phyloP scores from a whole-genome alignment of 2,797 vertebrate genomes.

The Borostomias antarcticus region DNA sequence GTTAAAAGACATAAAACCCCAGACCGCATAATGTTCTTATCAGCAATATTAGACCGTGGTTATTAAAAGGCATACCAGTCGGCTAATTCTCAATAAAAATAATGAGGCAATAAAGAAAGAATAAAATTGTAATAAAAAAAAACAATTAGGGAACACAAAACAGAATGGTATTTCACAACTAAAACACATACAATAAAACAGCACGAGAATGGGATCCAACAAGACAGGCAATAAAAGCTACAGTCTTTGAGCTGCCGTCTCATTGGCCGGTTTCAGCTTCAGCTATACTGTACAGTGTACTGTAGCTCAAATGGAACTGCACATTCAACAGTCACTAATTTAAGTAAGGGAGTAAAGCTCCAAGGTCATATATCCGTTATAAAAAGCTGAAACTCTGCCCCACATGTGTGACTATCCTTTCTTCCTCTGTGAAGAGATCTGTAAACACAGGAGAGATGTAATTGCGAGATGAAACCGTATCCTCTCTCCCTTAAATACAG shows the following conservation, averaged over 20 bases:
- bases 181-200: constrained; percentile 27
- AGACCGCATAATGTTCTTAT: constrained; percentile 8
- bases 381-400: constrained; percentile 65
- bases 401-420: constrained; percentile 60
- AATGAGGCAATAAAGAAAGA: constrained; percentile 21
- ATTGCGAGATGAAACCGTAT: constrained; percentile 79
- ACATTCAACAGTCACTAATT: constrained; percentile 56
- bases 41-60: constrained; percentile 14
- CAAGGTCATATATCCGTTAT: constrained; percentile 55
- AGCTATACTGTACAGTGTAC: not conserved
- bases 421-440: constrained; percentile 68
- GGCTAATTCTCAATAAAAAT: constrained; percentile 14
- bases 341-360: constrained; percentile 55
- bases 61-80: constrained; percentile 5
- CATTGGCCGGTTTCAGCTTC: constrained; percentile 45
- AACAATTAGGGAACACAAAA: not conserved
- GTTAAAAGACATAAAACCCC: constrained; percentile 9
- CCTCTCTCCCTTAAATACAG: constrained; percentile 75
- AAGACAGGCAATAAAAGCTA: constrained; percentile 24
- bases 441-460: constrained; percentile 77
- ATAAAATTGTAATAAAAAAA: constrained; percentile 20
- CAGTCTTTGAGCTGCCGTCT: no score
- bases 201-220: constrained; percentile 12
- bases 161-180: constrained; percentile 6
- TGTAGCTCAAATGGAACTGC: constrained; percentile 18